Evolutionary conservation across 2,797 vertebrate genomes (phyloP), one percentile per base, ranked within the genome.

Genomic region (Rhinoraja longicauda): DNA sequence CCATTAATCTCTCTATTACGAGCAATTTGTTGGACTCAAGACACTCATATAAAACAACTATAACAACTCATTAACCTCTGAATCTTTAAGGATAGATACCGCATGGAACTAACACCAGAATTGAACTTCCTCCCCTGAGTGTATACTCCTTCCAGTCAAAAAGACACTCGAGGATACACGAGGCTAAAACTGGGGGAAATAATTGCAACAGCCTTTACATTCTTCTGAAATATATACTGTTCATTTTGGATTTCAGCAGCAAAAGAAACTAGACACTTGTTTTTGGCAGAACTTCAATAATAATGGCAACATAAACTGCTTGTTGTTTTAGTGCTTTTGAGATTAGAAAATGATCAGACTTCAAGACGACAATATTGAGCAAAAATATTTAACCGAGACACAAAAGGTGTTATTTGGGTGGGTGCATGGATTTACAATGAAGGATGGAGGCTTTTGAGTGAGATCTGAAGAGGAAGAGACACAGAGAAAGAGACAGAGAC

Each of bases 11-110:
- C 64, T 8, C 72, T 76, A 76, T 81, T 53, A 81, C 45, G 78
- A 81, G 39, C 39, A 81, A 81, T 84, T 84, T 84, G 53, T 45
- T 84, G 81, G 53, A 8, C 81, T 59, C 81, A 6, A 84, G 81
- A 10, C 24, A 59, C 45, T 59, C 21, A 4, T 29, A 59, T 84
- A 84, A 84, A 84, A 24, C 24, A 84, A 84, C 81, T 59, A 24
- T 53, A 57, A 57, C 53, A 81, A 24, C 24, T 84, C 81, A 84
- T 84, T 84, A 84, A 45, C 53, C 24, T 57, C 26, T 24, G 57
- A 29, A 84, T 84, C 39, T 45, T 81, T 45, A 53, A 7, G 45
- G 53, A 57, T 29, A 76, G 73, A 12, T n/a, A 2, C 24, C 79
- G 45, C 8, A 57, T 57, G 79, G 45, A 57, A 53, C 39, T 45